These are phyloP conservation scores for Hycleus phaleratus DNA, from an alignment of 1,140 invertebrate species.

Conservation along the genomic window DNA sequence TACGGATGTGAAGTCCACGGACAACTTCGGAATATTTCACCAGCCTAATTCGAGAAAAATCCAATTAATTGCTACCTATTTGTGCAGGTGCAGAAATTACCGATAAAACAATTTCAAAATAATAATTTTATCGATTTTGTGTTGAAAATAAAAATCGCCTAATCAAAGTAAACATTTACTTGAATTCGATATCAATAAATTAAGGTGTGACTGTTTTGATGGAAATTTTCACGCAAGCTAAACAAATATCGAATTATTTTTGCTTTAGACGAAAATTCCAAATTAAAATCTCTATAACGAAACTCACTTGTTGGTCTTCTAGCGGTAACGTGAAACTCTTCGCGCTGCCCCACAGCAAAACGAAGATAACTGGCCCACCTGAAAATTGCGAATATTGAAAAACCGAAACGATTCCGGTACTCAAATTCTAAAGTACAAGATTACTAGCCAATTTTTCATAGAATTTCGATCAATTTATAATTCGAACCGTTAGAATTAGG, in stretches of 20 bases:
- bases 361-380: slow-evolving; percentile 62
- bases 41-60: slow-evolving; percentile 1
- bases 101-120: slow-evolving; percentile 8
- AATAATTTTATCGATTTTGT: slow-evolving; percentile 3
- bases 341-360: slow-evolving; percentile 58
- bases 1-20: slow-evolving; percentile 65
- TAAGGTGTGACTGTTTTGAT: slow-evolving; percentile 1
- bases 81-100: slow-evolving; percentile 3
- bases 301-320: slow-evolving; percentile 42
- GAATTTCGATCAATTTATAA: too few relatives aligned
- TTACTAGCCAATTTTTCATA: too few relatives aligned
- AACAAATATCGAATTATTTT: too few relatives aligned
- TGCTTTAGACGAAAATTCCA: too few relatives aligned
- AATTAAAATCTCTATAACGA: not conserved
- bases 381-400: slow-evolving; percentile 9
- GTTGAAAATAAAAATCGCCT: not conserved
- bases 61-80: slow-evolving; percentile 2
- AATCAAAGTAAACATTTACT: slow-evolving; percentile 12
- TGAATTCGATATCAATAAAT: slow-evolving; percentile 4
- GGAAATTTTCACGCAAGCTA: too few relatives aligned
- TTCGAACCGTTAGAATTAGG: too few relatives aligned
- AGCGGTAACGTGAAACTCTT: slow-evolving; percentile 47
- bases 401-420: too few relatives aligned
- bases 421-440: too few relatives aligned
- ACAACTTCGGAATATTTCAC: slow-evolving; percentile 39